A percentile compares a stretch with the other conserved stretches of the same genome.
Evolutionary conservation across 2,113 vertebrate genomes (phyloP).

Genomic region (Barbus barbus): DNA sequence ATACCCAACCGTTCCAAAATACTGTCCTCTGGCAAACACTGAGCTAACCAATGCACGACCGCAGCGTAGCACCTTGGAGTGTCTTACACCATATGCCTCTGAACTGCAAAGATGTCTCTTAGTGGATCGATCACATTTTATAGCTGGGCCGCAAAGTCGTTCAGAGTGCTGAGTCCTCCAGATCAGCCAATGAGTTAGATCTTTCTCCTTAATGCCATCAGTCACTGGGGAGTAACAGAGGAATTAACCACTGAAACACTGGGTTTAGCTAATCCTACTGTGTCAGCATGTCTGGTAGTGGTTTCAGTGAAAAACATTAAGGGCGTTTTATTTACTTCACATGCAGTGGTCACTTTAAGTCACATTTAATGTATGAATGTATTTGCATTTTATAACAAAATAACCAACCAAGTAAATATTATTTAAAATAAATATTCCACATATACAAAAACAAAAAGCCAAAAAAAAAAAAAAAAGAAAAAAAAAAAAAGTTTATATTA

Average conservation of each 20-base stretch:
- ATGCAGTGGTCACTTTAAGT: slow-evolving; percentile 1
- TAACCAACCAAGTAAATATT: no score
- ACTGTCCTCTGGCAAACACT: neutral
- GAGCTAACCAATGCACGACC: neutral
- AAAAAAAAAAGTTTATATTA: neutral
- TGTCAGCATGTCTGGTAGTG: neutral
- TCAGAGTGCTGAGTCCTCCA: neutral
- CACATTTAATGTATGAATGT: neutral
- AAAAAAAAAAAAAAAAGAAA: neutral
- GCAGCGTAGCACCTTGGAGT: neutral
- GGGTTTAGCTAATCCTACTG: neutral
- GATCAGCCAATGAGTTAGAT: slow-evolving; percentile 8
- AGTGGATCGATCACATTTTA: slow-evolving; percentile 28
- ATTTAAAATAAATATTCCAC: neutral
- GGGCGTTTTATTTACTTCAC: neutral
- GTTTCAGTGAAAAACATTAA: neutral
- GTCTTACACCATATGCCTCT: no score
- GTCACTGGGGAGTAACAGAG: neutral
- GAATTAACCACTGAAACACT: neutral
- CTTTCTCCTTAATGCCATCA: neutral
- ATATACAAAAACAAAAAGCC: no score
- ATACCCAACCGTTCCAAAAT: neutral
- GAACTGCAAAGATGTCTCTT: neutral
- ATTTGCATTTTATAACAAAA: neutral
- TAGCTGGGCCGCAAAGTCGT: neutral